Evolutionary conservation across 2,797 vertebrate species (phyloP), one percentile per base, ranked within the genome.

Genomic region (Coccyzus lansbergi): DNA sequence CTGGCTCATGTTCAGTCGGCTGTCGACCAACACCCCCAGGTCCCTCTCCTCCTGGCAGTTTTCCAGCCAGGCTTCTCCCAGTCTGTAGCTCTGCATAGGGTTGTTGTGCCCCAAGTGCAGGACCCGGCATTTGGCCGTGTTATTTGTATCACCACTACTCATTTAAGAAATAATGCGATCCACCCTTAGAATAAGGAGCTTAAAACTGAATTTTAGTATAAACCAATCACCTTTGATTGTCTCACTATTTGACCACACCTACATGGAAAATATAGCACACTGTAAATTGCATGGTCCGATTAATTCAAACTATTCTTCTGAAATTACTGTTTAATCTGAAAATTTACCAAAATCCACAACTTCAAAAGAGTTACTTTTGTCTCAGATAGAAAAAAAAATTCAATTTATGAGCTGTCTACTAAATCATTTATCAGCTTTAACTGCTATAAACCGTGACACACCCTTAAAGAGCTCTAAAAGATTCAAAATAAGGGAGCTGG

Each of bases 271-370:
- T 25, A 56, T 9, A 26, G 2, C 5, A 5, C 24, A 31, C 63
- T 63, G 67, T 55, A 64, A 90, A 88, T 26, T 79, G 83, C 25
- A 49, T 16, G 44, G 55, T 44, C 3, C 79, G 70, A 94, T 72
- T 64, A 82, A 88, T 44, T 80, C 78, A n/a, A 42, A 59, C 28
- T 88, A 89, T 33, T 70, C 64, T 82, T 17, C 12, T 24, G 15
- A 76, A 91, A 85, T 70, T 72, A 40, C 49, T 74, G 69, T 63
- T 85, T 84, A 63, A 76, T 52, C 53, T 70, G 91, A 90, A 95
- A 87, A 63, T 24, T 59, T 42, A 34, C 29, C 28, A 19, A 46
- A 90, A 88, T 70, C 28, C 68, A 68, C 15, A 22, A 76, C 62
- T 74, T 90, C 56, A 15, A 28, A 84, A 84, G 31, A 38, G 31